Conservation (phyloP, 2,113 vertebrate genomes). For the Acrocephalus kingi region DNA sequence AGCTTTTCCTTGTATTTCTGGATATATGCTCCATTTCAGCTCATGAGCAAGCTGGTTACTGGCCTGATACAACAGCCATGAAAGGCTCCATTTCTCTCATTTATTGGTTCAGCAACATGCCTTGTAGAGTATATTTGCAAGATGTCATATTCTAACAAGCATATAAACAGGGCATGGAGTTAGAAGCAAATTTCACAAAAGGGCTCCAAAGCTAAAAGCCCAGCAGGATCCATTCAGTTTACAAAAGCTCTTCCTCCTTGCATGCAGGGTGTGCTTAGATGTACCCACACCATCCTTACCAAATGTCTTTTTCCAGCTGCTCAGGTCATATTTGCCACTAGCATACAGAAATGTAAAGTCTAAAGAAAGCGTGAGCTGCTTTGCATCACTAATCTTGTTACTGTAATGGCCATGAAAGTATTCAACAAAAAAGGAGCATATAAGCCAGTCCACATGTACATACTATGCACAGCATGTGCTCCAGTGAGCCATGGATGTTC, state of each 20-base stretch:
- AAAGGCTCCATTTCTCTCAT: conserved; percentile 69
- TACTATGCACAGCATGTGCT: conserved; percentile 66
- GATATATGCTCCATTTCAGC: conserved; percentile 45
- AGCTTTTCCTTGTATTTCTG: conserved; percentile 58
- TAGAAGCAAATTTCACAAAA: conserved; percentile 62
- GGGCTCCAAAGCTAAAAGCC: conserved; percentile 49
- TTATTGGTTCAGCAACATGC: conserved; percentile 52
- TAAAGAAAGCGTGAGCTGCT: conserved; percentile 66
- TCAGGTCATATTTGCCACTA: conserved; percentile 77
- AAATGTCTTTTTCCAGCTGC: conserved; percentile 75
- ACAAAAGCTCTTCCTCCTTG: conserved; percentile 70
- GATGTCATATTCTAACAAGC: conserved; percentile 72
- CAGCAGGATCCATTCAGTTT: conserved; percentile 68
- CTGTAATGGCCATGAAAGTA: conserved; percentile 70
- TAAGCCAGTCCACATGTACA: conserved; percentile 49
- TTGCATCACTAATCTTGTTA: conserved; percentile 79
- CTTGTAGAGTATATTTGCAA: conserved; percentile 58
- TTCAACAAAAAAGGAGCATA: conserved; percentile 56
- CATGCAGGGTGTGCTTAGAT: conserved; percentile 57
- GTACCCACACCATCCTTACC: conserved; percentile 43
- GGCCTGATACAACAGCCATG: conserved; percentile 25
- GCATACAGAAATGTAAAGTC: conserved; percentile 42
- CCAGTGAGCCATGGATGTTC: conserved; percentile 34
- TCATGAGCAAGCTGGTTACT: conserved; percentile 35
- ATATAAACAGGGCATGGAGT: conserved; percentile 36